Evolutionary conservation across 2,888 invertebrate species (phyloP).

Genomic region (Fragum whitleyi): DNA sequence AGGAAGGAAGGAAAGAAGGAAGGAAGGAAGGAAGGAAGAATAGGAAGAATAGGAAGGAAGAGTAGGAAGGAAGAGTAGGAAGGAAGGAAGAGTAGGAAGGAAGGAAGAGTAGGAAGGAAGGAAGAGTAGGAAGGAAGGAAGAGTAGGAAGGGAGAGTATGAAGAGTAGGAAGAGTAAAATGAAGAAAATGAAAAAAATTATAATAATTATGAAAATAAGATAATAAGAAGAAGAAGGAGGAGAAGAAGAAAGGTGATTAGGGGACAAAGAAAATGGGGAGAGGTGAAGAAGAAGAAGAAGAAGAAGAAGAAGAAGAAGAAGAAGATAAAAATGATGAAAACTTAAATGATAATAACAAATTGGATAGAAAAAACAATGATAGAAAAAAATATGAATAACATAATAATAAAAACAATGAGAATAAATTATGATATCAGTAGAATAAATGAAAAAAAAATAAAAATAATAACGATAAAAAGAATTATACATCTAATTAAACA

Average conservation of each 20-base stretch:
- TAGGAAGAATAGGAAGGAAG: background rate
- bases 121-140: too few species aligned
- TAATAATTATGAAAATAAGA: background rate
- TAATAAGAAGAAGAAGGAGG: too few species aligned
- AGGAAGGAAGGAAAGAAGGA: background rate
- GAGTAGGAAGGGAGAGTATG: background rate
- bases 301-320: background rate
- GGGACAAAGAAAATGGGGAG: background rate
- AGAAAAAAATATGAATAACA: background rate
- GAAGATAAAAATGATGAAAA: background rate
- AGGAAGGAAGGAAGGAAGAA: background rate
- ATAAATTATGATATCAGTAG: too few species aligned
- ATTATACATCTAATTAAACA: too few species aligned
- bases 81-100: too few species aligned
- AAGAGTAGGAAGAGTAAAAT: background rate
- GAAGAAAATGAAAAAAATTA: background rate
- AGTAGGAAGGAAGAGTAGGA: too few species aligned
- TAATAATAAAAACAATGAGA: background rate
- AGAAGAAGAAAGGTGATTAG: background rate
- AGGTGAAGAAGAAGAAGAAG: background rate
- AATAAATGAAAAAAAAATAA: too few species aligned
- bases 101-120: too few species aligned
- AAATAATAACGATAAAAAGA: too few species aligned
- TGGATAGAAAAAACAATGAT: background rate
- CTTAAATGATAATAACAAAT: background rate